Conservation (phyloP, 2,113 vertebrate genomes). For the Holacanthus passer region DNA sequence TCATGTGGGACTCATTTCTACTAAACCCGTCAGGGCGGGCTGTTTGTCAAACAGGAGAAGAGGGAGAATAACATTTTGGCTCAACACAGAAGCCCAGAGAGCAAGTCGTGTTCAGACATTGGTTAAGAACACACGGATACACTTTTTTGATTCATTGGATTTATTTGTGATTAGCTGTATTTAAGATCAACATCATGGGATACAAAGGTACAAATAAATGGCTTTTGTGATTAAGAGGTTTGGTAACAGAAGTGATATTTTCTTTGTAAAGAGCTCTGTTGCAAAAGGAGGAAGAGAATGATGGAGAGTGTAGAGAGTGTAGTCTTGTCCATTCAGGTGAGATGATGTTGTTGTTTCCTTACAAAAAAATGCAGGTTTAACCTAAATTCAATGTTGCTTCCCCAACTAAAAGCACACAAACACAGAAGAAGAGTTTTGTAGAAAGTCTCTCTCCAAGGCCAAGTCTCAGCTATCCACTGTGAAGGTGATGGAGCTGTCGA, state of each 20-base stretch:
- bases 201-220: constrained; percentile 16
- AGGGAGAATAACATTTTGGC: constrained; percentile 22
- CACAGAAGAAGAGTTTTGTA: not conserved
- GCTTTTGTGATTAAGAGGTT: not conserved
- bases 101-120: not conserved
- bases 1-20: constrained; percentile 46
- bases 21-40: constrained; percentile 50
- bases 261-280: not conserved
- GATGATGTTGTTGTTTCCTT: not conserved
- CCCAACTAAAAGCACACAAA: not conserved
- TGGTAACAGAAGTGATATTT: not conserved
- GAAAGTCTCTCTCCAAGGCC: not conserved
- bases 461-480: constrained; percentile 52
- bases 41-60: constrained; percentile 50
- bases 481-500: constrained; percentile 89
- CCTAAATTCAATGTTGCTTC: not conserved
- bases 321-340: not conserved
- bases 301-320: no score
- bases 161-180: constrained; percentile 34
- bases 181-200: not conserved
- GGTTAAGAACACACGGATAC: constrained; percentile 19
- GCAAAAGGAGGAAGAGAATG: not conserved
- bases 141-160: constrained; percentile 19
- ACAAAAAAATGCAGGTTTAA: constrained; percentile 12
- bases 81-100: constrained; percentile 7